Evolutionary conservation across 2,888 invertebrate species (phyloP), one percentile per base, ranked within the genome.

Genomic region (Argyresthia goedartella): DNA sequence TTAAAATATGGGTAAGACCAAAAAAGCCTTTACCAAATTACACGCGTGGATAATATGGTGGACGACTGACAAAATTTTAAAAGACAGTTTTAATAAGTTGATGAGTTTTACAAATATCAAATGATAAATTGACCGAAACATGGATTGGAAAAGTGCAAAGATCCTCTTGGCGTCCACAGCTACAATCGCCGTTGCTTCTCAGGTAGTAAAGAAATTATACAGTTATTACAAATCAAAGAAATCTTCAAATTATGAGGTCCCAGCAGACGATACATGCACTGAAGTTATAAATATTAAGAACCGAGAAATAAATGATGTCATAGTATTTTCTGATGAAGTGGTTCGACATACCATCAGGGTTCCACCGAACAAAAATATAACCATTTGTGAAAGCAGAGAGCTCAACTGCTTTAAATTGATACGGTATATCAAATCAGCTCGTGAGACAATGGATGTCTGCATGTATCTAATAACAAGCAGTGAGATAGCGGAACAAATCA

Each of bases 381-480:
- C 71, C 14, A 71, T 81, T 59, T 78, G 81, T 66, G 77, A 82
- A 67, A 84, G 80, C 54, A 75, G 85, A 60, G 81, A 85, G 59
- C 55, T 80, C 2, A 86, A 82, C 57, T 85, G 85, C 57, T 81
- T 82, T 52, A 86, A 86, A 65, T 64, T 86, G 56, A 80, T 86
- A 46, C 82, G 79, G 59, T 86, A 86, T 54, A 74, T 86, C 33
- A 86, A 84, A 61, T 81, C 86, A 39, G 81, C 86, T 55, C 78
- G 78, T 59, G 86, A 86, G 63, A 86, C 86, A 1, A 63, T 86
- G 15, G 86, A 86, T 56, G 84, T 86, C 49, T 86, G 86, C 63
- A 86, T 86, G 86, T 86, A 86, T 68, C 71, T 86, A 56, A 84
- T 86, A 57, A 86, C 86, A 35, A 86, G 86, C 60, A 72, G 61